phyloP scores from a whole-genome alignment of 2,113 vertebrate species.

The Circaetus gallicus region DNA sequence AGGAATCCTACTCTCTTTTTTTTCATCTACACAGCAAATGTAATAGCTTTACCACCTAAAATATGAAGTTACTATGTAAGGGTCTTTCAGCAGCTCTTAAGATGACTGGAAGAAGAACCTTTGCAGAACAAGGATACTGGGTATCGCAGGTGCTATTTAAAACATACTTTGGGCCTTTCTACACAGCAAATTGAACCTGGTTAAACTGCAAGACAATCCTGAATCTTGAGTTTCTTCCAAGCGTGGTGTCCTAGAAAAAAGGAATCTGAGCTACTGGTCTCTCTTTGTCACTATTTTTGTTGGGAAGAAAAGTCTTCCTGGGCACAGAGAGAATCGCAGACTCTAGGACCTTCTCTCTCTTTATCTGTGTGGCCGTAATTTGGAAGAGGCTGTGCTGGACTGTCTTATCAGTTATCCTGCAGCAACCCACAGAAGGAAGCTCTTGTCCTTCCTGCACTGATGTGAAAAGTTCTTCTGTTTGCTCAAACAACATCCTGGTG shows the following conservation, averaged over 20 bases:
- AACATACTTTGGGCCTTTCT: background rate
- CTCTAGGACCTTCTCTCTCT: background rate
- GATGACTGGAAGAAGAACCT: background rate
- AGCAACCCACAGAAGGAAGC: background rate
- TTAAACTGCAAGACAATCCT: background rate
- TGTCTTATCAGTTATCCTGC: background rate
- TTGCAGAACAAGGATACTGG: background rate
- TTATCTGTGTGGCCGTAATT: background rate
- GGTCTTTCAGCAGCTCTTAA: background rate
- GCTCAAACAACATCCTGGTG: background rate
- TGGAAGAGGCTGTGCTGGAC: background rate
- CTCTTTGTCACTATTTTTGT: background rate
- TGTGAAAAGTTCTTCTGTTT: background rate
- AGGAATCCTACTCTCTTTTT: background rate
- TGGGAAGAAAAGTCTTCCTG: background rate
- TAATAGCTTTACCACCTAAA: background rate
- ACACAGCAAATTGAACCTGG: background rate
- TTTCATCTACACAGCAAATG: background rate
- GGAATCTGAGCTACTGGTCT: background rate
- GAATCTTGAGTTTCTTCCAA: background rate
- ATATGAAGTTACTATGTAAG: background rate
- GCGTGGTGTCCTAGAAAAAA: background rate
- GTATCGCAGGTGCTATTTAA: background rate
- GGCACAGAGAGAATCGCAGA: background rate
- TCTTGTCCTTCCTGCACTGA: background rate